Conservation (phyloP, 2,113 vertebrate genomes). For the Macheiramphus alcinus region DNA sequence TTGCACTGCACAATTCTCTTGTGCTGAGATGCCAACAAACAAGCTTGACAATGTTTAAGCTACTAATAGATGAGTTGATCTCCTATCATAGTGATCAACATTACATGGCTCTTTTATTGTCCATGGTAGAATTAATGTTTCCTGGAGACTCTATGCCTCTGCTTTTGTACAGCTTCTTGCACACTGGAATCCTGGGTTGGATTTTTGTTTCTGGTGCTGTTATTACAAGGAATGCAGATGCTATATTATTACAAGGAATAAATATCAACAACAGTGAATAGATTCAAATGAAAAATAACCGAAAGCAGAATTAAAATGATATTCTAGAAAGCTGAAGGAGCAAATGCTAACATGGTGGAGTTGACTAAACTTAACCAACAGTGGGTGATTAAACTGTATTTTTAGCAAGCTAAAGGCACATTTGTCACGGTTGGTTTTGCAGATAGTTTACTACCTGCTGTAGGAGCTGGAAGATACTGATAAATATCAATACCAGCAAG, state of each 20-base stretch:
- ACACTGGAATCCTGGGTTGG: background rate
- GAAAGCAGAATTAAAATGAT: background rate
- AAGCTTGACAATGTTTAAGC: background rate
- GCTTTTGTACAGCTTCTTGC: background rate
- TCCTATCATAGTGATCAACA: background rate
- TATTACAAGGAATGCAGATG: background rate
- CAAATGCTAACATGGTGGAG: background rate
- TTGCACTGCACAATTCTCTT: background rate
- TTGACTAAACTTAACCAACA: background rate
- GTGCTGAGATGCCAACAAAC: background rate
- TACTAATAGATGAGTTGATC: background rate
- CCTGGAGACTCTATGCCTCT: background rate
- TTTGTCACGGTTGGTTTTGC: background rate
- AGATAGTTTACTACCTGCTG: background rate
- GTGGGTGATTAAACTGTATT: background rate
- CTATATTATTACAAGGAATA: background rate
- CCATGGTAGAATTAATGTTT: background rate
- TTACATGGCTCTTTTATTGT: background rate
- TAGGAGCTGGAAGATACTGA: background rate
- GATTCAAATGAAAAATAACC: background rate
- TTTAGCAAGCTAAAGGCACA: background rate
- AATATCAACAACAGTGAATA: background rate
- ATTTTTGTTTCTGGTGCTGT: background rate
- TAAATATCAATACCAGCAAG: background rate
- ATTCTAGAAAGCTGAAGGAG: background rate